Evolutionary conservation across 1,140 invertebrate species (phyloP), one percentile per base, ranked within the genome.

Genomic region (Neodiprion fabricii): DNA sequence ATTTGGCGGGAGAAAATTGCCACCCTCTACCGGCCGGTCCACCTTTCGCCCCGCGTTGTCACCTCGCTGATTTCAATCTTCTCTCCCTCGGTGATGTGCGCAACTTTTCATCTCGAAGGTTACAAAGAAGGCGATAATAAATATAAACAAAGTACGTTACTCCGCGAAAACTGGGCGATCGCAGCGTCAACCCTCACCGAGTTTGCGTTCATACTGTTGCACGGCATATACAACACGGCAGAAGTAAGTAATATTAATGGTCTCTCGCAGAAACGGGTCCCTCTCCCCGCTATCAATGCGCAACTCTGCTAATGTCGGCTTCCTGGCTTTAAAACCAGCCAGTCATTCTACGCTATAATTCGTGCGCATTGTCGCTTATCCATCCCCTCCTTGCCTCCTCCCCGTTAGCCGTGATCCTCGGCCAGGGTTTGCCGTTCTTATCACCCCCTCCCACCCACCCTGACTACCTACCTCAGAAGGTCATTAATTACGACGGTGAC

Each of bases 161-260:
- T 40, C 2, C 2, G 28, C 28, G 28, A 3, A 40, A 40, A 40
- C 28, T 40, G 2, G 28, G 28, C 5, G 28, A 21, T 21, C 17
- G 17, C 17, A 67, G 72, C 72, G 70, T 79, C 78, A 79, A 79
- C 78, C 78, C 78, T 79, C 78, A 21, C 17, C 72, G 70, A 40
- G 67, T 12, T 40, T 5, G 28, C 5, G 28, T 40, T 40, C 5
- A 1, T 40, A 72, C 1, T 67, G 48, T 49, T 48, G 28, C 49
- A 74, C 11, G 53, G 53, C 53, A 61, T 9, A 61, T 17, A 61
- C 53, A 61, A 17, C 11, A 61, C 11, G 11, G 53, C n/a, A 69
- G 17, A 82, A 83, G 84, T 87, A 87, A 88, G 85, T 87, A 88
- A 88, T 85, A 88, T 88, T 88, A 88, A 88, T 88, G 86, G 83